Evolutionary conservation across 1,140 invertebrate genomes (phyloP).

Genomic region (Helicoverpa zea): DNA sequence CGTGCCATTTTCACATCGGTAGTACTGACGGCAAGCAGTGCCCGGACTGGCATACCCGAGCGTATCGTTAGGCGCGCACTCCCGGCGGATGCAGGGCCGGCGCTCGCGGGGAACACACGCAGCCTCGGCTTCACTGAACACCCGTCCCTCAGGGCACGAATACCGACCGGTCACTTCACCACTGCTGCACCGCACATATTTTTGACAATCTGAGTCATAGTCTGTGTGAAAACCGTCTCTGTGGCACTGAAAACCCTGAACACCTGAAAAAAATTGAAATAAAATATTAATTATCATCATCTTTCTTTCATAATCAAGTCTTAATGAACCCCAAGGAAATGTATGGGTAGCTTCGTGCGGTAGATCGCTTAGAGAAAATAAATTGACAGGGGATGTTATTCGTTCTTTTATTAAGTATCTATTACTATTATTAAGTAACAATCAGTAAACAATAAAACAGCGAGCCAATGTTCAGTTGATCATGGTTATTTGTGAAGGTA

Average conservation of each 20-base stretch:
- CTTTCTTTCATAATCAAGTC: not conserved
- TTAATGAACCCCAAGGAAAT: too few relatives aligned
- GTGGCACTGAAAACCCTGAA: conserved; percentile 66
- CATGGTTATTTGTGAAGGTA: not conserved
- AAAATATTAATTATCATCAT: not conserved
- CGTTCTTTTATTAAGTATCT: too few relatives aligned
- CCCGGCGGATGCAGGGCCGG: conserved; percentile 73
- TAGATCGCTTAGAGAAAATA: too few relatives aligned
- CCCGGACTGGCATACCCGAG: conserved; percentile 86
- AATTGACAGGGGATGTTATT: not conserved
- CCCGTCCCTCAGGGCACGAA: conserved; percentile 70
- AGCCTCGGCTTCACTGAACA: conserved; percentile 75
- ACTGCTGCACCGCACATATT: conserved; percentile 73
- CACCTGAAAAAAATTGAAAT: conserved; percentile 60
- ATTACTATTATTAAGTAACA: not conserved
- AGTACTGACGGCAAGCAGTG: conserved; percentile 85
- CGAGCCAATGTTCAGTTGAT: not conserved
- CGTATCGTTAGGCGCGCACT: conserved; percentile 71
- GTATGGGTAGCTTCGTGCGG: too few relatives aligned
- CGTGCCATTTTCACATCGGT: conserved; percentile 83
- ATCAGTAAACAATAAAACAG: not conserved
- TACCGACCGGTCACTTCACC: conserved; percentile 70
- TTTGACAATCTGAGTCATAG: conserved; percentile 74
- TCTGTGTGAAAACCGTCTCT: conserved; percentile 77
- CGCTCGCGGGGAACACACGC: conserved; percentile 75